Conservation (phyloP, 53 echinoderm and acorn worm genomes). For the Antedon mediterranea region DNA sequence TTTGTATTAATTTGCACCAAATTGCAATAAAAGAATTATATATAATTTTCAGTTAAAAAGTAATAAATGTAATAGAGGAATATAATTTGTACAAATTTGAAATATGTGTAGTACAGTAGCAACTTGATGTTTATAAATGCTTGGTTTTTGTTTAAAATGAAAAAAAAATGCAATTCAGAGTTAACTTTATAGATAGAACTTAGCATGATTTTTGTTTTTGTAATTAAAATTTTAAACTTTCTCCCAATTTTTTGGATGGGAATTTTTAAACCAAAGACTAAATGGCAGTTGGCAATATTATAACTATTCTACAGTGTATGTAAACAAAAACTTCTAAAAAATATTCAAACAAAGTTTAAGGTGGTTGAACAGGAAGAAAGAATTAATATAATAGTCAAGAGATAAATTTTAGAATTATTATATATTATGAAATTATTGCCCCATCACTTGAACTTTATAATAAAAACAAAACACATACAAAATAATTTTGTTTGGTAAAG, state of each 20-base stretch:
- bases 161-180: background rate
- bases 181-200: background rate
- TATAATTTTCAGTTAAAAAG: background rate
- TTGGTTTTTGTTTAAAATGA: background rate
- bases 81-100: background rate
- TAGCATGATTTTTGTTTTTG: background rate
- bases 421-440: too few relatives aligned
- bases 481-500: too few relatives aligned
- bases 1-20: background rate
- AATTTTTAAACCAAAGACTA: background rate
- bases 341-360: background rate
- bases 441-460: too few relatives aligned
- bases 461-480: too few relatives aligned
- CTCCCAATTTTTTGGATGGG: background rate
- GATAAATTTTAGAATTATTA: too few relatives aligned
- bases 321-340: background rate
- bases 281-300: background rate
- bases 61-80: background rate
- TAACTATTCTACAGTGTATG: background rate
- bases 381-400: too few relatives aligned
- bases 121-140: background rate
- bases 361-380: too few relatives aligned
- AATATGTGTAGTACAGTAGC: background rate
- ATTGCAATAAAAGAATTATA: background rate
- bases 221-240: background rate